Conservation (phyloP, 2,113 vertebrate species). For the Platysteira castanea region DNA sequence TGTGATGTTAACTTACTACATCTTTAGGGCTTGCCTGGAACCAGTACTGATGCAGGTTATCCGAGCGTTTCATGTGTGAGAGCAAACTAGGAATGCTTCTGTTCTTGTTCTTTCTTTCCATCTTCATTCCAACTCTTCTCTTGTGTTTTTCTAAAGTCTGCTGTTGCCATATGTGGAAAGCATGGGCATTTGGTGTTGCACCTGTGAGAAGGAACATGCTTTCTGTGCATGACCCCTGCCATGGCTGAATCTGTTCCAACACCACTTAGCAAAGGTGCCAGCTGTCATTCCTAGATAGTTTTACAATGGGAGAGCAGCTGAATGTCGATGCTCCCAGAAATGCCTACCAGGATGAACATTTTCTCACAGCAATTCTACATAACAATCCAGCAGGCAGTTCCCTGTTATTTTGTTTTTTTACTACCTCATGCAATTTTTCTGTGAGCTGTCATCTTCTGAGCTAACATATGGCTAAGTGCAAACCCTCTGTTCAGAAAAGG, state of each 20-base stretch:
- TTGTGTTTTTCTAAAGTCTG: neutral
- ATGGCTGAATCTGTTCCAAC: neutral
- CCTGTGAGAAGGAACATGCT: neutral
- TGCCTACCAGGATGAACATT: neutral
- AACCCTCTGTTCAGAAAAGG: neutral
- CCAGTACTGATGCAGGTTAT: neutral
- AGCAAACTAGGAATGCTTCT: neutral
- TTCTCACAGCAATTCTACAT: neutral
- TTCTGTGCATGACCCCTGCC: neutral
- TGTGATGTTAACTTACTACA: neutral
- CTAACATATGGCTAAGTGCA: neutral
- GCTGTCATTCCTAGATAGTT: neutral
- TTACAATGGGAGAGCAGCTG: neutral
- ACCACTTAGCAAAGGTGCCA: neutral
- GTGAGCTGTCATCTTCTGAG: neutral
- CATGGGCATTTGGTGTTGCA: rapidly evolving
- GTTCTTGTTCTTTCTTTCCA: neutral
- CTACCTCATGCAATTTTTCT: neutral
- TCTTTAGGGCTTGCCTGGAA: neutral
- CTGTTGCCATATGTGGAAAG: neutral
- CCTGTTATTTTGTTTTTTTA: neutral
- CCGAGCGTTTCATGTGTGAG: neutral
- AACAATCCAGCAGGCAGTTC: neutral
- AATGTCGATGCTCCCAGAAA: neutral
- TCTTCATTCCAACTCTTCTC: neutral